A percentile compares a stretch with the other conserved stretches of the same genome.
Conservation (phyloP, 2,797 vertebrate species). For the Furcifer pardalis region DNA sequence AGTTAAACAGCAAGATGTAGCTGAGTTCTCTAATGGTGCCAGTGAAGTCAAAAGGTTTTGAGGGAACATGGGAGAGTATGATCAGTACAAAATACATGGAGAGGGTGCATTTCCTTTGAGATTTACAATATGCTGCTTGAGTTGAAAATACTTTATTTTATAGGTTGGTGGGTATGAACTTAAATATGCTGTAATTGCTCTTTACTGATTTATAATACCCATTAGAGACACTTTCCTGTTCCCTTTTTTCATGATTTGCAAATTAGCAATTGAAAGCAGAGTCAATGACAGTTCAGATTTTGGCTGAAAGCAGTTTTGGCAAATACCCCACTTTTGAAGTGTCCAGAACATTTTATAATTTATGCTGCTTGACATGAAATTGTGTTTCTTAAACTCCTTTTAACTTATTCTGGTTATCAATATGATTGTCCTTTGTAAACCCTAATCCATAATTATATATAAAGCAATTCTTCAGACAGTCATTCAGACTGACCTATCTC, state of each 20-base stretch:
- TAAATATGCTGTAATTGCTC: slow-evolving; percentile 69
- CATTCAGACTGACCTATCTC: neutral
- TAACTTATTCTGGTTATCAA: slow-evolving; percentile 28
- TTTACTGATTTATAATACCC: slow-evolving; percentile 65
- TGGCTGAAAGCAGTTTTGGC: slow-evolving; percentile 56
- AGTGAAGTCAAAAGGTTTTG: slow-evolving; percentile 56
- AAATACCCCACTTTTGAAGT: slow-evolving; percentile 35
- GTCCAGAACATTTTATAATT: slow-evolving; percentile 47
- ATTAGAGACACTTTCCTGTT: slow-evolving; percentile 66
- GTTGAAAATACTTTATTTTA: slow-evolving; percentile 61
- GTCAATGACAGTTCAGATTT: slow-evolving; percentile 43
- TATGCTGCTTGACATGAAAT: neutral
- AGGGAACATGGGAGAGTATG: slow-evolving; percentile 57
- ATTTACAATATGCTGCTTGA: slow-evolving; percentile 42
- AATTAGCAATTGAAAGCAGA: slow-evolving; percentile 33
- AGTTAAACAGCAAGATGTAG: slow-evolving; percentile 44
- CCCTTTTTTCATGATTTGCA: slow-evolving; percentile 47
- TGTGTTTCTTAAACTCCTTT: slow-evolving; percentile 39
- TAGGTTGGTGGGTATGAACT: slow-evolving; percentile 59
- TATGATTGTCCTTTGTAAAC: slow-evolving; percentile 24
- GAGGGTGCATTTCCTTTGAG: slow-evolving; percentile 38
- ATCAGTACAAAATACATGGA: slow-evolving; percentile 63
- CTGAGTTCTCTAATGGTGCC: slow-evolving; percentile 58
- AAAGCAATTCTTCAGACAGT: neutral
- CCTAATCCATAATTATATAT: neutral